Evolutionary conservation across 2,888 invertebrate genomes (phyloP).

Genomic region (Halictus ligatus): DNA sequence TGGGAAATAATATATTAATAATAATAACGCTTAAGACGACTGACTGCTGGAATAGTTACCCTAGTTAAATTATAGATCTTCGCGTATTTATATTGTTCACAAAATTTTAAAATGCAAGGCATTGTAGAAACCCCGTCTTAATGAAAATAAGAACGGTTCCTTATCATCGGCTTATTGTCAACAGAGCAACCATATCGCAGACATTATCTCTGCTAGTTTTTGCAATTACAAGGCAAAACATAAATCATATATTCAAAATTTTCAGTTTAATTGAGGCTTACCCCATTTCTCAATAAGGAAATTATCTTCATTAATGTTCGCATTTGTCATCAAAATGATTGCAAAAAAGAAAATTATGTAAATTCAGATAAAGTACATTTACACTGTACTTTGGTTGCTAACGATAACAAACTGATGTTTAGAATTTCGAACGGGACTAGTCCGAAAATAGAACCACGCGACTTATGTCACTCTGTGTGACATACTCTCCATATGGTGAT

Average conservation of each 20-base stretch:
- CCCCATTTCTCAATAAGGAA: background rate
- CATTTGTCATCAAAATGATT: background rate
- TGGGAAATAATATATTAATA: background rate
- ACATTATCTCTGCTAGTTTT: background rate
- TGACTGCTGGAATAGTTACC: too few species aligned
- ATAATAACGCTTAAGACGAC: background rate
- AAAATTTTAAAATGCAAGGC: background rate
- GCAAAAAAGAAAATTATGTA: background rate
- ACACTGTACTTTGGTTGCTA: too few species aligned
- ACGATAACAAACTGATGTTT: background rate
- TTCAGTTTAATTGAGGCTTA: background rate
- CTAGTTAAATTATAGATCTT: too few species aligned
- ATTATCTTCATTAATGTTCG: background rate
- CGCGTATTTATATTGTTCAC: too few species aligned
- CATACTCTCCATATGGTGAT: background rate
- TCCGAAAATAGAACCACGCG: background rate
- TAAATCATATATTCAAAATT: background rate
- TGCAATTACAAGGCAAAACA: background rate
- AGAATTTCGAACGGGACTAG: background rate
- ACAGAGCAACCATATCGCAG: background rate
- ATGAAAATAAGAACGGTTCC: background rate
- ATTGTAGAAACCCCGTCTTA: background rate
- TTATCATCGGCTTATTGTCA: background rate
- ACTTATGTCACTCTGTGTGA: background rate
- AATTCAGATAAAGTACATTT: background rate